phyloP scores from a whole-genome alignment of 2,888 invertebrate genomes.

The Lagria hirta region DNA sequence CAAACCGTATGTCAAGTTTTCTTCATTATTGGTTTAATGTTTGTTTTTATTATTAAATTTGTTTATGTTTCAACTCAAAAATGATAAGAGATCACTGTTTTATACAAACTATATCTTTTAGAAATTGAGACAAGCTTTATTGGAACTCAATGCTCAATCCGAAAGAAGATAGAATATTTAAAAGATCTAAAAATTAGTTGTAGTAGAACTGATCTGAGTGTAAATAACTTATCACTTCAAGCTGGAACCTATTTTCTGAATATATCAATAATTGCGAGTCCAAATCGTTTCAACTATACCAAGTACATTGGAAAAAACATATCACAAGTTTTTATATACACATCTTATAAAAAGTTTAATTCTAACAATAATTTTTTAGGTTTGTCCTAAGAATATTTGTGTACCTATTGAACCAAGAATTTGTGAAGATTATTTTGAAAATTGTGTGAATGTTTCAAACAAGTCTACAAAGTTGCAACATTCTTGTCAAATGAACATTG shows the following conservation, averaged over 20 bases:
- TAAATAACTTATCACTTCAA: slow-evolving; percentile 44
- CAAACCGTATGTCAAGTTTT: too few relatives aligned
- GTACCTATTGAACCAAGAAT: slow-evolving; percentile 42
- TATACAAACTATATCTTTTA: too few relatives aligned
- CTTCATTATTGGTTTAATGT: too few relatives aligned
- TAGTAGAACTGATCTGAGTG: slow-evolving; percentile 47
- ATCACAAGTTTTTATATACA: too few relatives aligned
- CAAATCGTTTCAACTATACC: too few relatives aligned
- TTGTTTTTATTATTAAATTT: too few relatives aligned
- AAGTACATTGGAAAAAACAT: too few relatives aligned
- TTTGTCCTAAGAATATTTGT: slow-evolving; percentile 49
- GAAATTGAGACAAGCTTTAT: slow-evolving; percentile 48
- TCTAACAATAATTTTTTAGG: slow-evolving; percentile 45
- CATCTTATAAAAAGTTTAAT: too few relatives aligned
- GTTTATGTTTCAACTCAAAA: too few relatives aligned
- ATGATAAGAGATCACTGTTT: too few relatives aligned
- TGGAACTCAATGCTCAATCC: slow-evolving; percentile 45
- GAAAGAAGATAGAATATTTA: slow-evolving; percentile 54
- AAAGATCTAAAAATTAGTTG: slow-evolving; percentile 52
- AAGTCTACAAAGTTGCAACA: slow-evolving; percentile 31
- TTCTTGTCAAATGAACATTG: slow-evolving; percentile 32
- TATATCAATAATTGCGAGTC: slow-evolving; percentile 40
- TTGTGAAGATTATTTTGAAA: slow-evolving; percentile 42
- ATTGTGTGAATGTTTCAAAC: slow-evolving; percentile 37
- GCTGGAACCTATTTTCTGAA: slow-evolving; percentile 47